Conservation (phyloP, 2,888 invertebrate species). For the Rhamphomyia laevipes region DNA sequence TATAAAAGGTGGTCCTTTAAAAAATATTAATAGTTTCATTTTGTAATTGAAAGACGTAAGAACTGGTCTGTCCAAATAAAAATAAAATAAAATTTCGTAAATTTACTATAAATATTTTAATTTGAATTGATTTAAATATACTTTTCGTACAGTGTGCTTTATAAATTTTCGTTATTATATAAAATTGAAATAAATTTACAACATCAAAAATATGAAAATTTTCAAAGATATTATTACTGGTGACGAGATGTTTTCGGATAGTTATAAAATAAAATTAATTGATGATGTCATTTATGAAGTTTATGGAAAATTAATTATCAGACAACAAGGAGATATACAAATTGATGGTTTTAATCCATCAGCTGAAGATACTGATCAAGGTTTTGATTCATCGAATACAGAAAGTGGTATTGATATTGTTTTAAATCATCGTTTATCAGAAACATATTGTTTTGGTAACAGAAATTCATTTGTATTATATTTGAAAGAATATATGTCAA, state of each 20-base stretch:
- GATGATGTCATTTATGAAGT: conserved; percentile 93
- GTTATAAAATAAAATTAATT: conserved; percentile 82
- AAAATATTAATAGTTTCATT: no score
- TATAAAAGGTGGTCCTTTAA: no score
- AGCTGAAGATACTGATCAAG: conserved; percentile 77
- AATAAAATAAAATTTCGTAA: no score
- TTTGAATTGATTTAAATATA: no score
- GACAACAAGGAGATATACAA: conserved; percentile 63
- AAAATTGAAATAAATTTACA: no score
- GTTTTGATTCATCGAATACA: conserved; percentile 55
- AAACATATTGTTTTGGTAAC: conserved; percentile 75
- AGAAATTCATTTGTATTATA: conserved; percentile 87
- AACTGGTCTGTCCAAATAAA: no score
- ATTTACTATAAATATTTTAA: no score
- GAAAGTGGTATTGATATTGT: conserved; percentile 88
- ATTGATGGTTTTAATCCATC: conserved; percentile 90
- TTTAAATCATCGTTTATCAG: conserved; percentile 77
- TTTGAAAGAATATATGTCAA: conserved; percentile 94
- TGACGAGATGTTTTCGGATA: conserved; percentile 97
- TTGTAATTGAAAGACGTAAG: no score
- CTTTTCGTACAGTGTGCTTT: no score
- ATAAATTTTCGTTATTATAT: no score
- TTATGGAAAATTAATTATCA: conserved; percentile 68
- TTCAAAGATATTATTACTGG: conserved; percentile 92
- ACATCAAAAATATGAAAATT: conserved; percentile 92